These are phyloP conservation scores for Gari tellinella DNA, from an alignment of 2,888 invertebrate species.

Conservation along the genomic window DNA sequence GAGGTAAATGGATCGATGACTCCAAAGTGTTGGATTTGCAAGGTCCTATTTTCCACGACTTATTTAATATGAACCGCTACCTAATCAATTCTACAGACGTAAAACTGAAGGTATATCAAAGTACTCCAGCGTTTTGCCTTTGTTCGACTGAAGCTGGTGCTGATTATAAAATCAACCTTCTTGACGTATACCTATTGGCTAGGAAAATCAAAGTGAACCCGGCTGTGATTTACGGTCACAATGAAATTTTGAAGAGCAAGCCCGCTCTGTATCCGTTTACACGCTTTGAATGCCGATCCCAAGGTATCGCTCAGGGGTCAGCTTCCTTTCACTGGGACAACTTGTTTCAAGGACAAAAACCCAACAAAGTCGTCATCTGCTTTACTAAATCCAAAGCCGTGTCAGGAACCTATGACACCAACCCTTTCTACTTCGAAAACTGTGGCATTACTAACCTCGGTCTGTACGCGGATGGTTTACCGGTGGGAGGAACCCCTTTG, in stretches of 20 bases:
- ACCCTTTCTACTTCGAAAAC: slow-evolving; percentile 14
- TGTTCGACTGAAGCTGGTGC: slow-evolving; percentile 1
- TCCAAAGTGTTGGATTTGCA: slow-evolving; percentile 3
- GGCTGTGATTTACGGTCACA: too few relatives aligned
- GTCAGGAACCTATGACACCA: slow-evolving; percentile 19
- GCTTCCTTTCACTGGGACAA: slow-evolving; percentile 32
- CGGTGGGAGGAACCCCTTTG: slow-evolving; percentile 18
- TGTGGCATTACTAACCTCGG: slow-evolving; percentile 1
- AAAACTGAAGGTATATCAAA: slow-evolving; percentile 18
- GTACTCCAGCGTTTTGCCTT: background rate
- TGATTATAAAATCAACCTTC: slow-evolving; percentile 6
- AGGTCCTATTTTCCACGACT: slow-evolving; percentile 19
- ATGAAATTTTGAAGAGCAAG: slow-evolving; percentile 1
- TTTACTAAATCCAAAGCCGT: slow-evolving; percentile 31
- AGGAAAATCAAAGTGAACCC: too few relatives aligned
- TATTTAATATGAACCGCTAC: slow-evolving; percentile 12
- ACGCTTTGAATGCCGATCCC: slow-evolving; percentile 12
- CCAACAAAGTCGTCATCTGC: slow-evolving; percentile 17
- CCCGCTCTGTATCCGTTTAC: slow-evolving; percentile 19
- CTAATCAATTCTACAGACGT: slow-evolving; percentile 19
- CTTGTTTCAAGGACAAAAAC: slow-evolving; percentile 25
- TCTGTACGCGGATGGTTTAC: slow-evolving; percentile 24
- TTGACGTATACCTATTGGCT: background rate
- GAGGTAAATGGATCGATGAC: background rate
- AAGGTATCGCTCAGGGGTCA: slow-evolving; percentile 19